A percentile compares a stretch with the other conserved stretches of the same genome.
phyloP scores from a whole-genome alignment of 2,113 vertebrate genomes.

The human region GRCh38 chr1:201311501-201312000 shows the following conservation, averaged over 20 bases:
- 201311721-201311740: neutral
- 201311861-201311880: neutral
- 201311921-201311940: neutral
- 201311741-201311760: slow-evolving; percentile 22
- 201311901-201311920: neutral
- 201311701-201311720: neutral
- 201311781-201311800: slow-evolving; percentile 47
- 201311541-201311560: neutral
- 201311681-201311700: no score
- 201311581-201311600: neutral
- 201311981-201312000: neutral
- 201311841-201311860: slow-evolving; percentile 58
- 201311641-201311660: neutral
- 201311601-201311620: neutral
- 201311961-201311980: neutral
- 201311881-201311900: slow-evolving; percentile 43
- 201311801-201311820: neutral
- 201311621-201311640: neutral
- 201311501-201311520: neutral
- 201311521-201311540: neutral
- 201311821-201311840: slow-evolving; percentile 21
- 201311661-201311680: neutral
- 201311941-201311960: neutral
- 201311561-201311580: neutral
- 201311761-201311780: slow-evolving; percentile 1